Conservation (phyloP, 2,797 vertebrate species). For the Emys orbicularis region DNA sequence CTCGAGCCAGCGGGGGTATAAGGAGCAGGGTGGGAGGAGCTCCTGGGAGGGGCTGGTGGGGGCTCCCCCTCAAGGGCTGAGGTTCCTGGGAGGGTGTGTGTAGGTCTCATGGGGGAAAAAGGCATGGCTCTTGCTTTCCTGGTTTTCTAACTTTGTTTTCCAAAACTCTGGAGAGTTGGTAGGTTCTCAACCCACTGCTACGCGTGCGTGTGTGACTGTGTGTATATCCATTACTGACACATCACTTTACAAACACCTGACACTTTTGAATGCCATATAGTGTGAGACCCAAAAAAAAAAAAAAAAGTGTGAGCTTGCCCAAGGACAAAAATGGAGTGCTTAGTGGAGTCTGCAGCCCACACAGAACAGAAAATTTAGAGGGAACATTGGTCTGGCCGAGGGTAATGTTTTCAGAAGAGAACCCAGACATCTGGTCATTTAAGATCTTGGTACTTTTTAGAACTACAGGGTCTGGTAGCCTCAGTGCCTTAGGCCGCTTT, state of each 20-base stretch:
- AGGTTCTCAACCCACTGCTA: not conserved
- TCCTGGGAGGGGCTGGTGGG: not conserved
- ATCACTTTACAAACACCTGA: not conserved
- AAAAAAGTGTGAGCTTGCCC: not conserved
- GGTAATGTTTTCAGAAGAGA: not conserved
- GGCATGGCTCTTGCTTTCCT: not conserved
- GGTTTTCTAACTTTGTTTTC: not conserved
- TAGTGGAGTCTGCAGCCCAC: not conserved
- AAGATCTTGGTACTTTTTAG: not conserved
- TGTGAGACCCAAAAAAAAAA: not conserved
- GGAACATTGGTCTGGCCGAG: not conserved
- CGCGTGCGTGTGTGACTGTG: fast-evolving
- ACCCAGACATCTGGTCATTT: not conserved
- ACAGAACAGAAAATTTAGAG: not conserved
- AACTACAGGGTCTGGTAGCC: not conserved
- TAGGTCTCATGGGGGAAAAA: not conserved
- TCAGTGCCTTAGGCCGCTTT: not conserved
- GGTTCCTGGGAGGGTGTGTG: no score
- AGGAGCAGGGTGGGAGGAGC: not conserved
- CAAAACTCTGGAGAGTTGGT: not conserved
- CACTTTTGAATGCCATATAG: not conserved
- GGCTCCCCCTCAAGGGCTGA: not conserved
- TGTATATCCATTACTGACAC: not conserved
- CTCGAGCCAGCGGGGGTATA: not conserved
- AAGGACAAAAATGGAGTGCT: no score